Conservation (phyloP, 2,888 invertebrate species). For the Drosophila ezoana region DNA sequence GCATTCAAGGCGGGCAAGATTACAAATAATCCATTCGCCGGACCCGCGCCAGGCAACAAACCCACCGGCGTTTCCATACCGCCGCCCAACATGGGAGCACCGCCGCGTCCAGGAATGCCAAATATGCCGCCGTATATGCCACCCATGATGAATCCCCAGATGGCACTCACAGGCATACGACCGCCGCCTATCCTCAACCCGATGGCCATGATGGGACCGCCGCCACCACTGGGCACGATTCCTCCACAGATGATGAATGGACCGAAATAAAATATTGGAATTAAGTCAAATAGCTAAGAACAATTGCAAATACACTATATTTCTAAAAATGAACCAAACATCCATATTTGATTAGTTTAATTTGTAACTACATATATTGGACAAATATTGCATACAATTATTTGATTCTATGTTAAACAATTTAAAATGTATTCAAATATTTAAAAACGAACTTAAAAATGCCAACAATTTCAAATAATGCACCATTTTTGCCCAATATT, state of each 20-base stretch:
- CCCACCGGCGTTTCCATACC: constrained; percentile 91
- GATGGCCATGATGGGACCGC: constrained; percentile 90
- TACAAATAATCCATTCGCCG: constrained; percentile 94
- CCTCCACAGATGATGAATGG: constrained; percentile 90
- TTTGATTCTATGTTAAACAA: too few relatives aligned
- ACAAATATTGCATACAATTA: too few relatives aligned
- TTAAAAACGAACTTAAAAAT: constrained; percentile 34
- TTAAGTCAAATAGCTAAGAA: constrained; percentile 42
- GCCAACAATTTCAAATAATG: constrained; percentile 12
- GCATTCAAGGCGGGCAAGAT: constrained; percentile 99
- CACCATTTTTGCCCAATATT: constrained; percentile 10
- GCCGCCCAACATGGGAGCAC: constrained; percentile 89
- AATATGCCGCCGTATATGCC: constrained; percentile 88
- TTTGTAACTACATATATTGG: too few relatives aligned
- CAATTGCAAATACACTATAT: constrained; percentile 31
- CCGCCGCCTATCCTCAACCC: constrained; percentile 92
- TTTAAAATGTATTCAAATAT: background rate
- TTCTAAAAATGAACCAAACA: background rate
- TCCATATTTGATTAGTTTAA: too few relatives aligned
- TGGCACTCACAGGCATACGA: constrained; percentile 83
- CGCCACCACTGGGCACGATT: constrained; percentile 90
- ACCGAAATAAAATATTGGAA: constrained; percentile 84
- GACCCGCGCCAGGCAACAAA: constrained; percentile 85
- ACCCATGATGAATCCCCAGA: constrained; percentile 91
- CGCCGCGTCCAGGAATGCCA: constrained; percentile 88